These are phyloP conservation scores for Anthophora plumipes DNA, from an alignment of 2,888 invertebrate species.

Conservation along the genomic window DNA sequence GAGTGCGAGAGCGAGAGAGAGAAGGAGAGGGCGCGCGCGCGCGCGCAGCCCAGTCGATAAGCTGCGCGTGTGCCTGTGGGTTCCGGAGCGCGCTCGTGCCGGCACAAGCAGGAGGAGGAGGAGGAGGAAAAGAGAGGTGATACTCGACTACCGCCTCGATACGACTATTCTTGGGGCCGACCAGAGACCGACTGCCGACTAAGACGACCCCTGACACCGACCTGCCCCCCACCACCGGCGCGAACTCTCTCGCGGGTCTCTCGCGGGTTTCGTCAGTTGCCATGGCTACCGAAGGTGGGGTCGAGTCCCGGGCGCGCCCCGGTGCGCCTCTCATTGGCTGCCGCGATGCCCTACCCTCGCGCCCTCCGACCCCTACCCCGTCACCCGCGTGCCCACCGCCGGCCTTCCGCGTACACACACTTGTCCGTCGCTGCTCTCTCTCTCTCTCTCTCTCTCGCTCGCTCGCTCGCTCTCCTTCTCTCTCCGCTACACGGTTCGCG, in stretches of 20 bases:
- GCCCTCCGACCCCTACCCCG: conserved; percentile 68
- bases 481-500: neutral
- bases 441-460: too few species aligned
- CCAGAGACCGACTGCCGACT: conserved; percentile 84
- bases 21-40: conserved; percentile 36
- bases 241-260: conserved; percentile 79
- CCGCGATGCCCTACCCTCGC: conserved; percentile 76
- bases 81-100: conserved; percentile 55
- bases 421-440: too few species aligned
- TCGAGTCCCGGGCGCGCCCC: conserved; percentile 83
- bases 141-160: conserved; percentile 75
- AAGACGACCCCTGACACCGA: conserved; percentile 84
- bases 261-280: conserved; percentile 81
- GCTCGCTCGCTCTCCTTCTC: conserved; percentile 44
- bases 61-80: conserved; percentile 56
- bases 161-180: conserved; percentile 83
- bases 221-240: conserved; percentile 77
- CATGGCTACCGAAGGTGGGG: conserved; percentile 84
- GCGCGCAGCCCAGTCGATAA: conserved; percentile 55
- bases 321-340: conserved; percentile 82
- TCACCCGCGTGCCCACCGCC: too few species aligned
- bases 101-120: conserved; percentile 49
- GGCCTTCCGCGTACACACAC: too few species aligned
- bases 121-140: conserved; percentile 71
- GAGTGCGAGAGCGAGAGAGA: conserved; percentile 1